A percentile compares a stretch with the other conserved stretches of the same genome.
Evolutionary conservation across 2,888 invertebrate species (phyloP).

Genomic region (Belgica antarctica): DNA sequence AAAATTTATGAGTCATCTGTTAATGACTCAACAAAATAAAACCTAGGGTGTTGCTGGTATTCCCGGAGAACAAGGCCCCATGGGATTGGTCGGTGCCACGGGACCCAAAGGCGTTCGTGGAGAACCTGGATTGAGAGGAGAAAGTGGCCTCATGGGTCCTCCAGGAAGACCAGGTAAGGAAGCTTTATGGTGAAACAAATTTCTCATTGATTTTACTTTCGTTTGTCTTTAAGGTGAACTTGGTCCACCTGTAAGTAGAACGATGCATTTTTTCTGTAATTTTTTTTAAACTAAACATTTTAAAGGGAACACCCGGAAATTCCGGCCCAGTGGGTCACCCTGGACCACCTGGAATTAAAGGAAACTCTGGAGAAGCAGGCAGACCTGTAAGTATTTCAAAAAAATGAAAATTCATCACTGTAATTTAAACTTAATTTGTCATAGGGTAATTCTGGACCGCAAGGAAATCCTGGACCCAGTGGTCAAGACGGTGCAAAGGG

Average conservation of each 20-base stretch:
- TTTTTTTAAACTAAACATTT: background rate
- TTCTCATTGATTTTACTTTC: background rate
- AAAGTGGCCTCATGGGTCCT: constrained; percentile 70
- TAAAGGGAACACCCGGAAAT: background rate
- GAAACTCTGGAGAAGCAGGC: constrained; percentile 68
- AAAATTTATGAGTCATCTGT: background rate
- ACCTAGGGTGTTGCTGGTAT: constrained; percentile 15
- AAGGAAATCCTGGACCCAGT: constrained; percentile 68
- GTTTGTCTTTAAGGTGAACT: constrained; percentile 59
- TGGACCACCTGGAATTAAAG: constrained; percentile 61
- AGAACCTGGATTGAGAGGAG: constrained; percentile 73
- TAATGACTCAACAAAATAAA: too few species aligned
- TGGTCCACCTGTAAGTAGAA: constrained; percentile 63
- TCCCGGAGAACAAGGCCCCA: constrained; percentile 20
- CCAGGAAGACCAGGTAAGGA: constrained; percentile 72
- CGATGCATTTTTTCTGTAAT: constrained; percentile 48
- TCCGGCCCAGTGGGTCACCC: constrained; percentile 67
- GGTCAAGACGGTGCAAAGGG: constrained; percentile 64
- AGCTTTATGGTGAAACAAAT: background rate
- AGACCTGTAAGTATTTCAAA: constrained; percentile 53
- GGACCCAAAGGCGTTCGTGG: constrained; percentile 66
- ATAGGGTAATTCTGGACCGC: constrained; percentile 62
- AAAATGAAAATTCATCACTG: background rate
- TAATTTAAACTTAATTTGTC: background rate
- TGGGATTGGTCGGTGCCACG: constrained; percentile 40